phyloP scores from a whole-genome alignment of 2,888 invertebrate species.

The Lithophane ornitopus region DNA sequence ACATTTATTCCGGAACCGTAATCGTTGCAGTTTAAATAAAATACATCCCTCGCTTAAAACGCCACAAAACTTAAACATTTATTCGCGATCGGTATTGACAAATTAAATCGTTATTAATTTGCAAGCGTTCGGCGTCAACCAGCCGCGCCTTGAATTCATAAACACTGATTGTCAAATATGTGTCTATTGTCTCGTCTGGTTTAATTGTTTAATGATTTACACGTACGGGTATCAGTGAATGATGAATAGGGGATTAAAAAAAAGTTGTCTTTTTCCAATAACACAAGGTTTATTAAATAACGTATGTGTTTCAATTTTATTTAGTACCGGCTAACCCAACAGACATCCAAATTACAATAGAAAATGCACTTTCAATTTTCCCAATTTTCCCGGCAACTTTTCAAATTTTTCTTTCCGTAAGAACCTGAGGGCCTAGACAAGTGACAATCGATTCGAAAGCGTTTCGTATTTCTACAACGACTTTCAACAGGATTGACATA shows the following conservation, averaged over 20 bases:
- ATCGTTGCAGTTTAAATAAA: slow-evolving; percentile 48
- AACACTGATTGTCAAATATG: slow-evolving; percentile 54
- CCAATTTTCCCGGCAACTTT: too few relatives aligned
- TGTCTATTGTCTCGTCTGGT: slow-evolving; percentile 42
- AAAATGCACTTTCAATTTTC: too few relatives aligned
- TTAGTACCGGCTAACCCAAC: neutral
- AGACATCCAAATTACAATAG: neutral
- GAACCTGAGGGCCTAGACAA: too few relatives aligned
- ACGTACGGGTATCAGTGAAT: neutral
- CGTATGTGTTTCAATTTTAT: neutral
- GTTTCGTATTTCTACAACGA: too few relatives aligned
- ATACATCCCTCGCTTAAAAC: slow-evolving; percentile 28
- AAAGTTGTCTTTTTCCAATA: neutral
- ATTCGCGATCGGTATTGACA: slow-evolving; percentile 53
- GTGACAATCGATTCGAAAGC: too few relatives aligned
- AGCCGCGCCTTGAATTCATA: slow-evolving; percentile 59
- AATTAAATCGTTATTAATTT: slow-evolving; percentile 66
- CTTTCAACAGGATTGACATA: too few relatives aligned
- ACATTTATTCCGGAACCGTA: slow-evolving; percentile 19
- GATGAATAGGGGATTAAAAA: too few relatives aligned
- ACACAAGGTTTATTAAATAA: neutral
- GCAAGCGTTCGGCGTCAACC: slow-evolving; percentile 35
- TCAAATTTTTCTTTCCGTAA: too few relatives aligned
- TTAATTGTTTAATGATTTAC: slow-evolving; percentile 41
- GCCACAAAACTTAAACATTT: slow-evolving; percentile 46